phyloP scores from a whole-genome alignment of 2,797 vertebrate genomes.

The Babyrousa celebensis region DNA sequence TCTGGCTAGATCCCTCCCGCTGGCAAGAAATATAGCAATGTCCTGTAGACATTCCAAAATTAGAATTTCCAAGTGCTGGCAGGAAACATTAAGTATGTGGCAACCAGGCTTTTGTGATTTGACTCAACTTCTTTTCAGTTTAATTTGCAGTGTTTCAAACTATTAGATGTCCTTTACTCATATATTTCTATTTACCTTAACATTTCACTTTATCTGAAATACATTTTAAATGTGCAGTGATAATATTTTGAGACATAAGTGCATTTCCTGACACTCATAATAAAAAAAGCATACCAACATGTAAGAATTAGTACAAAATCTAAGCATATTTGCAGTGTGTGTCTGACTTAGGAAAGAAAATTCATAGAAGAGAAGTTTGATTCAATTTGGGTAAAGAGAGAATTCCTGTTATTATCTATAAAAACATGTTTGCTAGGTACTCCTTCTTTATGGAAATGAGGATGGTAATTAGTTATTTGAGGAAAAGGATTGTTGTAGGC shows the following conservation, averaged over 20 bases:
- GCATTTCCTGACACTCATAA: slow-evolving; percentile 3
- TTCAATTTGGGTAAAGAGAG: slow-evolving; percentile 31
- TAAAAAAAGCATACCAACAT: background rate
- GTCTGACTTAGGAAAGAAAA: background rate
- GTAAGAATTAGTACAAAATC: background rate
- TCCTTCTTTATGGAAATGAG: background rate
- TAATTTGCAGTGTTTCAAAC: slow-evolving; percentile 60
- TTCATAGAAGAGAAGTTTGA: slow-evolving; percentile 21
- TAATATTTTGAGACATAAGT: background rate
- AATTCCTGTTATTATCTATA: background rate
- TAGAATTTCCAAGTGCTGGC: slow-evolving; percentile 59
- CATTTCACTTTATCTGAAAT: background rate
- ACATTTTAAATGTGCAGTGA: background rate
- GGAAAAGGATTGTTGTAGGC: background rate
- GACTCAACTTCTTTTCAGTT: background rate
- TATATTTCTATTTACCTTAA: slow-evolving; percentile 43
- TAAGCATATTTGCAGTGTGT: background rate
- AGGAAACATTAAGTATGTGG: slow-evolving; percentile 41
- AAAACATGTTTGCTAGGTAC: background rate
- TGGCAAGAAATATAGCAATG: slow-evolving; percentile 52
- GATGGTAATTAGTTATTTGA: background rate
- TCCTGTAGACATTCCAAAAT: background rate
- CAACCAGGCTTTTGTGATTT: slow-evolving; percentile 11
- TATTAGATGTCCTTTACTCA: background rate
- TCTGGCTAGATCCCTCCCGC: background rate